These are phyloP conservation scores for Peromyscus melanophrys DNA, from an alignment of 2,797 vertebrate genomes.

Conservation along the genomic window DNA sequence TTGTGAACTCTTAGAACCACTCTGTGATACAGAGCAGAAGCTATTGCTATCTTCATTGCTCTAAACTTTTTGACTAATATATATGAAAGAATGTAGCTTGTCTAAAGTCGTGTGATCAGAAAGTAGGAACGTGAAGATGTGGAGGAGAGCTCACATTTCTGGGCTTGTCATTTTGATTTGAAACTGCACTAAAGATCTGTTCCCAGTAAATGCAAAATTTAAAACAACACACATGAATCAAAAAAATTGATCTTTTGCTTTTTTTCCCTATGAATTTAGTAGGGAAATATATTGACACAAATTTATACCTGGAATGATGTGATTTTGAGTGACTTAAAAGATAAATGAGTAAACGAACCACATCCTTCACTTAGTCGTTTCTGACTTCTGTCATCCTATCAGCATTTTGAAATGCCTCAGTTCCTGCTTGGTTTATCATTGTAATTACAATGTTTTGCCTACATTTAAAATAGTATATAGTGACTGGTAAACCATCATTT, in stretches of 20 bases:
- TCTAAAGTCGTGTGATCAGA: background rate
- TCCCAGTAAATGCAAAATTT: background rate
- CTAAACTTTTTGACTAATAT: background rate
- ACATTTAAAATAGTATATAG: background rate
- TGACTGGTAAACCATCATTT: conserved; percentile 20
- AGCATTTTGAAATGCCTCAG: background rate
- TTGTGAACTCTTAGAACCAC: conserved; percentile 5
- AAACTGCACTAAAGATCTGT: background rate
- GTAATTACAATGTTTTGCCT: conserved; percentile 14
- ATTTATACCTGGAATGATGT: background rate
- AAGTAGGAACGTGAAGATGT: background rate
- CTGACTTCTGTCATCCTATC: background rate
- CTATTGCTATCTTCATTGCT: background rate
- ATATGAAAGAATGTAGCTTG: background rate
- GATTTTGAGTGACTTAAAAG: background rate
- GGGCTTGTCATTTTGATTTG: background rate
- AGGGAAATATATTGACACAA: conserved; percentile 6
- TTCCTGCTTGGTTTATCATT: background rate
- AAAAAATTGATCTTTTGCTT: background rate
- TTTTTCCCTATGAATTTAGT: background rate
- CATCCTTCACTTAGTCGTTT: background rate
- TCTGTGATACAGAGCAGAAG: background rate
- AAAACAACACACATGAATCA: background rate
- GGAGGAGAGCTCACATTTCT: background rate
- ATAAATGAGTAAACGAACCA: background rate